Base-by-base conservation (phyloP, 2,888 invertebrate genomes). In the Plagiodera versicolora region DNA sequence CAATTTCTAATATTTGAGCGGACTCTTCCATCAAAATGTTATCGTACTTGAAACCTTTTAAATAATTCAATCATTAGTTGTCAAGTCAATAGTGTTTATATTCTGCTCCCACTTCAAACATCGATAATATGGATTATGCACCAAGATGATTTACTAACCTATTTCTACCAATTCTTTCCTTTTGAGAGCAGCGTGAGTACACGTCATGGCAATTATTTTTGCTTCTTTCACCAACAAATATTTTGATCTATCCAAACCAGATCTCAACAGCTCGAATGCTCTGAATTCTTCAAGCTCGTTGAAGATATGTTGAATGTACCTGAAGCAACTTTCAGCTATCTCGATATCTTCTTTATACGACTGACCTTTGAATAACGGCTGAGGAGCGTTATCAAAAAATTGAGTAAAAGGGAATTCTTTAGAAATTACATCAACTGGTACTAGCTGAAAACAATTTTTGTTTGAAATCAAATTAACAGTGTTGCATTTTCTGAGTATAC, bases 131-230 rank as follows among this genome's bases (percentile, higher is more conserved):
- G n/a, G n/a, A n/a, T n/a, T n/a, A n/a, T n/a, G n/a, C n/a, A n/a
- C n/a, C n/a, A n/a, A n/a, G n/a, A 39, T 46, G 8, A 11, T 46
- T 24, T 54, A 65, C 83, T 80, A 81, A 86, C 90, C 93, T 80
- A 96, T 89, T 76, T 95, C 93, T 0, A 99, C 98, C 2, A 99
- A 83, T 79, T 99, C 99, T 54, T 95, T 91, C 24, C 99, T 85
- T 77, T 98, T 97, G 10, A 99, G 83, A 0, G 99, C 99, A 0
- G 99, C 99, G 80, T 99, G 99, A 0, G 99, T 99, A 82, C 99
- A 99, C 0, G 99, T 99, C 99, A 99, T 99, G 0, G 99, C 99
- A 70, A 99, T 99, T 57, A 99, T 97, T 82, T 98, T 99, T 0
- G 99, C 98, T 79, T 99, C 99, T 77, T 97, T 96, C 0, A 99